Conservation (phyloP, 2,113 vertebrate genomes). For the Anolis carolinensis region DNA sequence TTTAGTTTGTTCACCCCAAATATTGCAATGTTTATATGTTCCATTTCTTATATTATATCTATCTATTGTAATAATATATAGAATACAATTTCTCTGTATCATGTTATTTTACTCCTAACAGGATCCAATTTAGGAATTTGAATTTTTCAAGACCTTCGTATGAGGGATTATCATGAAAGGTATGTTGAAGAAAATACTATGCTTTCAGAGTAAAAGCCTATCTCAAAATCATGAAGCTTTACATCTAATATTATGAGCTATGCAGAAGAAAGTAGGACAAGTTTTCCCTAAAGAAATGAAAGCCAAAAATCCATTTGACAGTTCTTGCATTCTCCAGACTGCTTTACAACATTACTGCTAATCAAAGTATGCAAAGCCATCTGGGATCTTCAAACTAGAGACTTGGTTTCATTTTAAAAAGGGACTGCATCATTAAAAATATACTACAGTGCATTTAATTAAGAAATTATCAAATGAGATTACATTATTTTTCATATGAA, state of each 20-base stretch:
- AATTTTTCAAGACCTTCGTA: background rate
- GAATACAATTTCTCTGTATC: background rate
- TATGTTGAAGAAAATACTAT: background rate
- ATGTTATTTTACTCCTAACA: background rate
- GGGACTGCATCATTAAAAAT: background rate
- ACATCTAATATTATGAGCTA: background rate
- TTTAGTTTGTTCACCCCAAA: too few relatives aligned
- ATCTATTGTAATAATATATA: background rate
- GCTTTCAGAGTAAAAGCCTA: background rate
- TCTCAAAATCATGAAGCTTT: background rate
- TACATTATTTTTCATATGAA: background rate
- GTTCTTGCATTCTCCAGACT: background rate
- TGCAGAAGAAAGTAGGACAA: constrained; percentile 5
- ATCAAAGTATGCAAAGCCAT: background rate
- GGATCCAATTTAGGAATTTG: background rate
- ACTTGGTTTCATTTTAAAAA: background rate
- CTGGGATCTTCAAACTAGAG: background rate
- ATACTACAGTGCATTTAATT: background rate
- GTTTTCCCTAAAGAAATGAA: background rate
- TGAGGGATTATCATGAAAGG: background rate
- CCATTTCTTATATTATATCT: too few relatives aligned
- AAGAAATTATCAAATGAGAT: background rate
- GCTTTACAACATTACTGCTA: background rate
- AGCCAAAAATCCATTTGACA: background rate
- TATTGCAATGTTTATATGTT: too few relatives aligned